A percentile compares a stretch with the other conserved stretches of the same genome.
These are phyloP conservation scores for Podotricha telesiphe DNA, from an alignment of 2,888 invertebrate species.

Conservation along the genomic window DNA sequence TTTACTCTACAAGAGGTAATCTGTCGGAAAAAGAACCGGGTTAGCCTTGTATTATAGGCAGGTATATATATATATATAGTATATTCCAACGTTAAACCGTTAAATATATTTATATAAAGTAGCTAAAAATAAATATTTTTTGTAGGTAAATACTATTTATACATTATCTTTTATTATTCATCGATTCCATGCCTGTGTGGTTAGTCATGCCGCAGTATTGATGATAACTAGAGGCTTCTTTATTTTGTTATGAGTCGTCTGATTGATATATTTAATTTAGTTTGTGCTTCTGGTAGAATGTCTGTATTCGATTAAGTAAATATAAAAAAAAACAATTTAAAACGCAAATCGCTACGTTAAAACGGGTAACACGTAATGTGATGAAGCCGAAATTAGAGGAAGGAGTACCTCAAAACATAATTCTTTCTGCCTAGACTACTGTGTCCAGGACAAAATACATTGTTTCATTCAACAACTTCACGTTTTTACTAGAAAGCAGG, in stretches of 20 bases:
- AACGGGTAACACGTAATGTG: too few species aligned
- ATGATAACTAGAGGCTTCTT: neutral
- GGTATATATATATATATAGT: neutral
- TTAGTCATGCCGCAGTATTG: conserved; percentile 16
- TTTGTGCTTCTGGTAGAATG: neutral
- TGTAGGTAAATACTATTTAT: neutral
- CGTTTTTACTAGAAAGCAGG: too few species aligned
- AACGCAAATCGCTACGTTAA: too few species aligned
- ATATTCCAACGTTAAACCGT: neutral
- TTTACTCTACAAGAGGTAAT: neutral
- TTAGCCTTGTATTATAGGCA: neutral
- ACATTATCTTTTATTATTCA: conserved; percentile 26
- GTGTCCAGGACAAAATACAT: too few species aligned
- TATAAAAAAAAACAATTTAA: too few species aligned
- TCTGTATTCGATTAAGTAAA: too few species aligned
- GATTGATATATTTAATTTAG: neutral
- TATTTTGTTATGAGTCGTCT: neutral
- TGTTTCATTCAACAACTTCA: too few species aligned
- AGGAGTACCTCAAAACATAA: too few species aligned
- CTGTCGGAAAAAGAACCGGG: neutral
- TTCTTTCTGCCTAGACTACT: too few species aligned
- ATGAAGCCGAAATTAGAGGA: too few species aligned
- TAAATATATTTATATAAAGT: neutral
- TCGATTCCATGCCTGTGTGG: conserved; percentile 8
- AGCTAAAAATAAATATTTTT: neutral